Evolutionary conservation across 2,113 vertebrate genomes (phyloP).

Genomic region (Zosterops borbonicus): DNA sequence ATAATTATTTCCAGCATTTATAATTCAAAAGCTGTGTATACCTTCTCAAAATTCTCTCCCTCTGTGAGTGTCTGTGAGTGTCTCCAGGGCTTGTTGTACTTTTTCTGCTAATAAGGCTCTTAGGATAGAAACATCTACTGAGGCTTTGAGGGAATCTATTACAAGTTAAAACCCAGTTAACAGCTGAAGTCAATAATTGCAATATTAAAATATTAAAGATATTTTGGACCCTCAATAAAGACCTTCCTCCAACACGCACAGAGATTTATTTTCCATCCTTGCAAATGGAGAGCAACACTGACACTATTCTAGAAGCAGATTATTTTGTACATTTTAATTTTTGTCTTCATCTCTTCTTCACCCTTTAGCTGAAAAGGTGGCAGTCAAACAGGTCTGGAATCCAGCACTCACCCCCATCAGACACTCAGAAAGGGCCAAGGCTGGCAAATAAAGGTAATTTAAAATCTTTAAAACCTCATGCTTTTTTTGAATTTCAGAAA

Average conservation of each 20-base stretch:
- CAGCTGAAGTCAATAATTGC: background rate
- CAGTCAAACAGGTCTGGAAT: background rate
- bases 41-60: background rate
- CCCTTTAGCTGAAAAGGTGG: background rate
- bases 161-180: background rate
- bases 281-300: background rate
- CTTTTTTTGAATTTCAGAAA: background rate
- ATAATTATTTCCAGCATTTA: background rate
- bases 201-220: background rate
- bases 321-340: background rate
- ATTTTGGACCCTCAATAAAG: background rate
- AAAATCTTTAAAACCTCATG: background rate
- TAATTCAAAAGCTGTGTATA: background rate
- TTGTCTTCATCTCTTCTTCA: background rate
- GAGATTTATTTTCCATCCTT: background rate
- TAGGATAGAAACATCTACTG: background rate
- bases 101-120: background rate
- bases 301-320: background rate
- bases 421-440: background rate
- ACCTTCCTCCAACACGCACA: background rate
- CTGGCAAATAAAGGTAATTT: background rate
- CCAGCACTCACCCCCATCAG: background rate
- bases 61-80: background rate
- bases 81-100: background rate
- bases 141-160: background rate